Conservation (phyloP, 2,797 vertebrate genomes). For the Rhabdophis nuchalis region DNA sequence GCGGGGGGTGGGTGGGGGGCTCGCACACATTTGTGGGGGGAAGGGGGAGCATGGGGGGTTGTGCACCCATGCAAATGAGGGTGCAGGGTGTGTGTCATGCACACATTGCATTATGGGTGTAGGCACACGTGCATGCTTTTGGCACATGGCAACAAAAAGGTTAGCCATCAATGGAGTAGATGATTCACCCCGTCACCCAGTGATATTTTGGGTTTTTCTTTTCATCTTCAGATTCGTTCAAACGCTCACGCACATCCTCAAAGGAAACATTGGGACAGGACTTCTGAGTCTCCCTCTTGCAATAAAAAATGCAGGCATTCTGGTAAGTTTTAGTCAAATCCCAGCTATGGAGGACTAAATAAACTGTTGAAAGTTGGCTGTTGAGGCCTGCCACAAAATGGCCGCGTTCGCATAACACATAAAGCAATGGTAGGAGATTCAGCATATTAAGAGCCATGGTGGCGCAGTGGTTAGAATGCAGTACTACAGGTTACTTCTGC, state of each 20-base stretch:
- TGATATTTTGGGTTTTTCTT: neutral
- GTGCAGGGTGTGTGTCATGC: neutral
- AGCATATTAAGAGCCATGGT: neutral
- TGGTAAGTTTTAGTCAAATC: conserved; percentile 69
- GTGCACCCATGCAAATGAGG: too few relatives aligned
- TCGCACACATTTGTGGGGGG: too few relatives aligned
- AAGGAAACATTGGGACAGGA: conserved; percentile 87
- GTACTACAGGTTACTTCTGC: too few relatives aligned
- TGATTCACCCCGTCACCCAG: too few relatives aligned
- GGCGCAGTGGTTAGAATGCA: too few relatives aligned
- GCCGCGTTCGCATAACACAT: neutral
- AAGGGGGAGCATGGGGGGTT: too few relatives aligned
- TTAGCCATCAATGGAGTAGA: too few relatives aligned
- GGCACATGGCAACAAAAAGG: too few relatives aligned
- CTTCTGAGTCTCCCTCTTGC: conserved; percentile 85
- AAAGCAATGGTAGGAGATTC: neutral
- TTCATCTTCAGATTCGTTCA: conserved; percentile 76
- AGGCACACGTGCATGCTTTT: too few relatives aligned
- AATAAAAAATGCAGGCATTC: conserved; percentile 82
- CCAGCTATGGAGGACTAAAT: neutral
- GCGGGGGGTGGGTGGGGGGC: too few relatives aligned
- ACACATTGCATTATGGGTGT: neutral
- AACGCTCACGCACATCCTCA: conserved; percentile 83
- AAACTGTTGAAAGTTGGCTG: too few relatives aligned
- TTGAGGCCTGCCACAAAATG: neutral